Percentiles rank a stretch among this genome's conserved stretches.
Conservation (phyloP, 1,140 invertebrate species). For the Steinernema feltiae region DNA sequence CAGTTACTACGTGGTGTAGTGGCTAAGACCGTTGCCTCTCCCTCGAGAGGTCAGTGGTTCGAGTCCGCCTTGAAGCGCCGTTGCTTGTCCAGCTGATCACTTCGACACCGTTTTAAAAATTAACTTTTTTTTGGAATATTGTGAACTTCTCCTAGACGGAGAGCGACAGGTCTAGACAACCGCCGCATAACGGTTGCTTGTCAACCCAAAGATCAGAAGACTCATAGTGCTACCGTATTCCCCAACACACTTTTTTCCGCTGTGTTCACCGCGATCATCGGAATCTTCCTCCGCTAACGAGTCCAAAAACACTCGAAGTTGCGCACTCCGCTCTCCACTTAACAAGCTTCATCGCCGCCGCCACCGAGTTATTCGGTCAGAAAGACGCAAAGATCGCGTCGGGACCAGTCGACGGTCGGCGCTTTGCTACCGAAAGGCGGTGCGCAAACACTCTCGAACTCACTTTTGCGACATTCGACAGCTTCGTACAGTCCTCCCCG, state of each 20-base stretch:
- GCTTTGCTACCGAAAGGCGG: constrained; percentile 7
- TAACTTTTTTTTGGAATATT: too few species aligned
- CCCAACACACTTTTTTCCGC: neutral
- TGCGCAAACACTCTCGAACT: neutral
- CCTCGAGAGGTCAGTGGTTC: too few species aligned
- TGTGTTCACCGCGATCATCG: neutral
- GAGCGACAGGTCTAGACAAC: too few species aligned
- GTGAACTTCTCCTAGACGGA: too few species aligned
- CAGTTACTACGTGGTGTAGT: too few species aligned
- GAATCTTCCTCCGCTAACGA: neutral
- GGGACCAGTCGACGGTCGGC: neutral
- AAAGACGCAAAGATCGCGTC: neutral
- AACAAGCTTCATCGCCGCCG: neutral
- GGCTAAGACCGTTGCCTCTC: too few species aligned
- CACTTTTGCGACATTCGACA: constrained; percentile 3
- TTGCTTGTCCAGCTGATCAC: too few species aligned
- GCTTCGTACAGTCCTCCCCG: neutral
- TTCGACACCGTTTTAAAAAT: too few species aligned
- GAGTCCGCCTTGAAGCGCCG: too few species aligned
- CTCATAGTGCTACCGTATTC: too few species aligned
- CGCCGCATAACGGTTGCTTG: too few species aligned
- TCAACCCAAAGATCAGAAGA: too few species aligned
- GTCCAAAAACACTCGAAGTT: neutral
- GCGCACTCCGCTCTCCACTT: neutral
- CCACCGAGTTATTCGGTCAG: neutral